Evolutionary conservation across 1,140 invertebrate genomes (phyloP).

Genomic region (Atta texana): DNA sequence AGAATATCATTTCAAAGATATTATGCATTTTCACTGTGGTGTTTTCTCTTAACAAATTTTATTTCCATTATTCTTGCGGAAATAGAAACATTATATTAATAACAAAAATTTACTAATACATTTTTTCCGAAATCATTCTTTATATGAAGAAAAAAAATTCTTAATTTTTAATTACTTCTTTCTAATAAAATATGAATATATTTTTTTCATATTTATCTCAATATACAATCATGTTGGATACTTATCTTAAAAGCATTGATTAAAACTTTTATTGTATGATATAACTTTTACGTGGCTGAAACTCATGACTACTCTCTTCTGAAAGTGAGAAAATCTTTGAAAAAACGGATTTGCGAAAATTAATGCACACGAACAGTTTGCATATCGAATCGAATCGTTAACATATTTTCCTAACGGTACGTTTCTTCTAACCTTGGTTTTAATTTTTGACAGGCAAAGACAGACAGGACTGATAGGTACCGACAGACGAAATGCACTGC

Average conservation of each 20-base stretch:
- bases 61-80: not conserved
- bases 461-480: slow-evolving; percentile 72
- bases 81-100: not conserved
- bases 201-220: not conserved
- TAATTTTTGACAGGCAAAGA: slow-evolving; percentile 81
- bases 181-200: not conserved
- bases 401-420: slow-evolving; percentile 55
- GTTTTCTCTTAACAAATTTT: not conserved
- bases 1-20: not conserved
- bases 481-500: slow-evolving; percentile 72
- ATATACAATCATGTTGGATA: not conserved
- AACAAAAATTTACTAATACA: not conserved
- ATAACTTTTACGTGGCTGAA: not conserved
- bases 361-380: not conserved
- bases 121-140: not conserved
- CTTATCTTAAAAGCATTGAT: not conserved
- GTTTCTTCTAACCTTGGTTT: slow-evolving; percentile 57
- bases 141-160: no score
- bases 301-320: not conserved
- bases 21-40: not conserved
- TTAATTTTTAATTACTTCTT: no score
- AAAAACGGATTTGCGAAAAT: not conserved
- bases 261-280: not conserved
- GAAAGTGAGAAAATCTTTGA: not conserved
- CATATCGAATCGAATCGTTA: slow-evolving; percentile 50